These are phyloP conservation scores for Calidris pugnax DNA, from an alignment of 2,113 vertebrate species.

Conservation along the genomic window DNA sequence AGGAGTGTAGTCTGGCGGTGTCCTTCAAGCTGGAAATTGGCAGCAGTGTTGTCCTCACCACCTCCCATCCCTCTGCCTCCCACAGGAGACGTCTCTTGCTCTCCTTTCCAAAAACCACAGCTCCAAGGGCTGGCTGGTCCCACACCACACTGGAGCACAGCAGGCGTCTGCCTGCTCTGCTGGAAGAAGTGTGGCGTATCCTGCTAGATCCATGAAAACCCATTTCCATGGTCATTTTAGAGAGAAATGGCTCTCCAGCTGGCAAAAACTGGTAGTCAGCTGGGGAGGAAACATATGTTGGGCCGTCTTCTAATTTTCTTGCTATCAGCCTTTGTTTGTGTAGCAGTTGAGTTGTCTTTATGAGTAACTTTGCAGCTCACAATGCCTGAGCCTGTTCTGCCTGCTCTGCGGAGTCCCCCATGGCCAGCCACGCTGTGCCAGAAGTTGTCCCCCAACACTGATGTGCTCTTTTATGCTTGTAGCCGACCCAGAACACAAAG, in stretches of 20 bases:
- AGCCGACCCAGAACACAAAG: neutral
- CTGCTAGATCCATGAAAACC: neutral
- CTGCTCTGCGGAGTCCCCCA: neutral
- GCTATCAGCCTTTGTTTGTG: neutral
- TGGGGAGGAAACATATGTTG: neutral
- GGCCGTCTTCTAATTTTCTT: neutral
- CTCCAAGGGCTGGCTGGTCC: neutral
- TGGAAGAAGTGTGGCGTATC: neutral
- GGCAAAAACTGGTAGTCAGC: neutral
- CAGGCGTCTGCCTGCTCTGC: neutral
- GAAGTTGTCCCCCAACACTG: too few relatives aligned
- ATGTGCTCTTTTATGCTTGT: rapidly evolving
- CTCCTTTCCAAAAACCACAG: neutral
- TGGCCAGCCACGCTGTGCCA: neutral
- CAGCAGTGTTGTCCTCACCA: neutral
- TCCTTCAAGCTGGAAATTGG: neutral
- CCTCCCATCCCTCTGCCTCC: neutral
- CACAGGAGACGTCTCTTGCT: neutral
- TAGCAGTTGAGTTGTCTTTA: neutral
- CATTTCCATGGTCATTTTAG: neutral
- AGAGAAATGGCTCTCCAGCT: neutral
- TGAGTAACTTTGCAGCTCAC: neutral
- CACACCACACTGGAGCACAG: neutral
- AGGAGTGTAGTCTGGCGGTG: neutral
- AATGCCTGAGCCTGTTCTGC: neutral